A percentile compares a stretch with the other conserved stretches of the same genome.
Conservation (phyloP, 1,140 invertebrate species). For the Zaprionus vittiger region DNA sequence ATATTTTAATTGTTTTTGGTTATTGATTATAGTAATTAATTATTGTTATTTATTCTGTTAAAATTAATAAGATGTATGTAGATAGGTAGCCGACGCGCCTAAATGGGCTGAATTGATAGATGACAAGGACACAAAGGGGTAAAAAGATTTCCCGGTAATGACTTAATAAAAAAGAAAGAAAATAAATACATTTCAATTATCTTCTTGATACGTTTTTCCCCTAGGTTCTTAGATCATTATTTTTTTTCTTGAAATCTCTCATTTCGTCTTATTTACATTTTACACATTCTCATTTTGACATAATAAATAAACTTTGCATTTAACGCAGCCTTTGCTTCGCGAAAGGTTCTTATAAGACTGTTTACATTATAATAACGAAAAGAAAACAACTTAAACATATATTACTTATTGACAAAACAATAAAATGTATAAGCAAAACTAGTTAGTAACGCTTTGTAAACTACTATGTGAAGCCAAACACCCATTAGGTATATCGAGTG, state of each 20-base stretch:
- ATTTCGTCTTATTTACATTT: background rate
- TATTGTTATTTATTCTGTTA: too few relatives aligned
- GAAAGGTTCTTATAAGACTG: slow-evolving; percentile 71
- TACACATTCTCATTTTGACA: background rate
- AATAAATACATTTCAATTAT: too few relatives aligned
- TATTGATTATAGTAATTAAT: too few relatives aligned
- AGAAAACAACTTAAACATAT: slow-evolving; percentile 36
- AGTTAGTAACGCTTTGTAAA: slow-evolving; percentile 64
- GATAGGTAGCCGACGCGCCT: too few relatives aligned
- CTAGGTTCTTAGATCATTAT: background rate
- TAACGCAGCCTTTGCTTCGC: slow-evolving; percentile 58
- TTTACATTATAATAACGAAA: slow-evolving; percentile 58
- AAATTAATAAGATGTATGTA: too few relatives aligned
- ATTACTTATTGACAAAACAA: slow-evolving; percentile 71
- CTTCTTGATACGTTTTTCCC: too few relatives aligned
- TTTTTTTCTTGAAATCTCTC: background rate
- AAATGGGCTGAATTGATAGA: too few relatives aligned
- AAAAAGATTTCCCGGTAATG: too few relatives aligned
- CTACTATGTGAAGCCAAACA: slow-evolving; percentile 67
- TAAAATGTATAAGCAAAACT: slow-evolving; percentile 49
- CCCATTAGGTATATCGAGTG: slow-evolving; percentile 80
- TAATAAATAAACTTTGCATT: slow-evolving; percentile 48
- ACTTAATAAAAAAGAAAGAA: too few relatives aligned
- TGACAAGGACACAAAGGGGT: too few relatives aligned
- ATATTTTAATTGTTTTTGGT: too few relatives aligned